Percentiles rank a stretch among this genome's conserved stretches.
These are phyloP conservation scores for Actenoides lindsayi DNA, from an alignment of 2,113 vertebrate species.

Conservation along the genomic window DNA sequence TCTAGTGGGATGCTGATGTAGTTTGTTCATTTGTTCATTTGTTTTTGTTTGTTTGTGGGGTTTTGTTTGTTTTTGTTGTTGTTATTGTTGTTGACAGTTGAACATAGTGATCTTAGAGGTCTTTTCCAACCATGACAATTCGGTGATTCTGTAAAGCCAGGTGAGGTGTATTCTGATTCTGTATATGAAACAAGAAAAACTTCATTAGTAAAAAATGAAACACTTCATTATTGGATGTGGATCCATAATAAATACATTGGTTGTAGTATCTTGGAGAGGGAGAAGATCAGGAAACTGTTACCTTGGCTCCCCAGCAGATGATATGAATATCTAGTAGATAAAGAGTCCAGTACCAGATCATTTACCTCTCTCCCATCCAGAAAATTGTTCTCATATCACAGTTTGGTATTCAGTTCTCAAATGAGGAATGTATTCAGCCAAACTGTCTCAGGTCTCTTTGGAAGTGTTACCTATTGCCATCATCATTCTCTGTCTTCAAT, in stretches of 20 bases:
- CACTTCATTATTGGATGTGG: not conserved
- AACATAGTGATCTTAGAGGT: too few relatives aligned
- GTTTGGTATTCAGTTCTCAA: not conserved
- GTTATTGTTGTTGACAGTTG: too few relatives aligned
- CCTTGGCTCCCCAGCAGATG: not conserved
- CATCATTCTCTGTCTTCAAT: not conserved
- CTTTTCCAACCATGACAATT: too few relatives aligned
- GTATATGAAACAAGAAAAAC: not conserved
- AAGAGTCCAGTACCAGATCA: not conserved
- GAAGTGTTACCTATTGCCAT: not conserved
- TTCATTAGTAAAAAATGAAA: not conserved
- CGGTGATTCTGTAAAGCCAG: not conserved
- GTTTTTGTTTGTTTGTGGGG: too few relatives aligned
- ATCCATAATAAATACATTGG: not conserved
- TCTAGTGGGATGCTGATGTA: too few relatives aligned
- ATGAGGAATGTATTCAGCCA: not conserved
- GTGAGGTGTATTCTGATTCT: not conserved
- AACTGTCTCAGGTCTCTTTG: not conserved
- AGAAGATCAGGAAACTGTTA: not conserved
- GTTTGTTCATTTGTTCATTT: too few relatives aligned
- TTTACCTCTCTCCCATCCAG: slow-evolving; percentile 26
- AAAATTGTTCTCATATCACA: slow-evolving; percentile 14
- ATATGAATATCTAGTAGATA: not conserved
- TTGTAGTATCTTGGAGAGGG: not conserved
- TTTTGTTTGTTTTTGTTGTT: too few relatives aligned